Conservation (phyloP, 2,888 invertebrate genomes). For the Trichopria drosophilae region DNA sequence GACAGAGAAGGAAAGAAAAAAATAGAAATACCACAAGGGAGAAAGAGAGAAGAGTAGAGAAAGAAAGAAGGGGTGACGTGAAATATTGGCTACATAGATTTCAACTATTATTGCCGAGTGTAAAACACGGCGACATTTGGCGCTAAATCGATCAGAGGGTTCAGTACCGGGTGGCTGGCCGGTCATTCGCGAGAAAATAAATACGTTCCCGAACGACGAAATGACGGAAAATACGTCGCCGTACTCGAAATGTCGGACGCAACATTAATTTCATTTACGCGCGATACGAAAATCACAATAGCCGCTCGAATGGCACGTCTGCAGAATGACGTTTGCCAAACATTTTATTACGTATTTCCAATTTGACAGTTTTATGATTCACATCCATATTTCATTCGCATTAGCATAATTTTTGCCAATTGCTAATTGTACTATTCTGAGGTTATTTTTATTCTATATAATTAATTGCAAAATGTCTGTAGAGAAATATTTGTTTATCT, state of each 20-base stretch:
- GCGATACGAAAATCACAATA: too few species aligned
- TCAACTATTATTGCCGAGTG: conserved; percentile 59
- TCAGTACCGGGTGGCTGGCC: conserved; percentile 37
- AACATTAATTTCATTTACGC: too few species aligned
- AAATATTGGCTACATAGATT: conserved; percentile 59
- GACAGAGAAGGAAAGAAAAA: conserved; percentile 13
- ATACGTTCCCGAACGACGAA: conserved; percentile 27
- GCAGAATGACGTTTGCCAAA: background rate
- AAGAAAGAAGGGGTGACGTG: conserved; percentile 50
- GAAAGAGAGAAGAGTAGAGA: conserved; percentile 29
- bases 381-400: too few species aligned
- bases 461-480: too few species aligned
- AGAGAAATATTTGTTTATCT: too few species aligned
- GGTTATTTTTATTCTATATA: too few species aligned
- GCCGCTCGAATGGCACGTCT: background rate
- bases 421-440: too few species aligned
- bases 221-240: conserved; percentile 1
- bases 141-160: conserved; percentile 55
- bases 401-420: too few species aligned
- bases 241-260: too few species aligned
- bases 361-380: too few species aligned
- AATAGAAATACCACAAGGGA: too few species aligned
- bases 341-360: too few species aligned
- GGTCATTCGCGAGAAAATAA: conserved; percentile 40
- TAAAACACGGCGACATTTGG: conserved; percentile 60